phyloP scores from a whole-genome alignment of 2,797 vertebrate species.

The Macropodus opercularis region DNA sequence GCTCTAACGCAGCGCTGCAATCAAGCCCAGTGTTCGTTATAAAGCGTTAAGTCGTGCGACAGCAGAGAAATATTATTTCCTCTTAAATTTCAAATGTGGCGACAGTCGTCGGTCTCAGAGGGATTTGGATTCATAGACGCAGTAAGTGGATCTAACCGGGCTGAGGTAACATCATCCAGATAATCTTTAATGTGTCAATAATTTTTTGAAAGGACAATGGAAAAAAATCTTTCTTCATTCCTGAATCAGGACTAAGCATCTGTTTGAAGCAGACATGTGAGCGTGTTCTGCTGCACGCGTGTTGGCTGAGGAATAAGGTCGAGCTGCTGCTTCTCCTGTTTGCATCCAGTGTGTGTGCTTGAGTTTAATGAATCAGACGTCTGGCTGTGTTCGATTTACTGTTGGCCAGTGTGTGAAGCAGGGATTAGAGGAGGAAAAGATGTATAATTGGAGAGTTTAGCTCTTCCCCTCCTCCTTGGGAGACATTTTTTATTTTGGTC shows the following conservation, averaged over 20 bases:
- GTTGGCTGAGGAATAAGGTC: not conserved
- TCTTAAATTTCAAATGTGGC: too few species aligned
- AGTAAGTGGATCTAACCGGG: not conserved
- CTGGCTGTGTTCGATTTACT: not conserved
- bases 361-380: slow-evolving; percentile 1
- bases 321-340: not conserved
- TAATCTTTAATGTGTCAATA: not conserved
- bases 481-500: slow-evolving; percentile 5
- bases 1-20: not conserved
- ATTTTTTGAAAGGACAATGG: too few species aligned
- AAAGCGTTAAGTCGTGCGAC: not conserved
- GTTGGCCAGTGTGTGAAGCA: not conserved
- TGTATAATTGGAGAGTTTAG: slow-evolving; percentile 16
- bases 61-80: not conserved
- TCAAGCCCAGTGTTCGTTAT: not conserved
- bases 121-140: not conserved
- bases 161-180: not conserved
- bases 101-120: not conserved
- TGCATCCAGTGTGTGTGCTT: not conserved
- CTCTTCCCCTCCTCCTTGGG: not conserved
- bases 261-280: too few species aligned
- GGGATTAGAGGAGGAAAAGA: slow-evolving; percentile 9
- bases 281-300: too few species aligned
- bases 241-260: too few species aligned
- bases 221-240: too few species aligned